Evolutionary conservation across 2,797 vertebrate species (phyloP).

Genomic region (Spea hammondii): DNA sequence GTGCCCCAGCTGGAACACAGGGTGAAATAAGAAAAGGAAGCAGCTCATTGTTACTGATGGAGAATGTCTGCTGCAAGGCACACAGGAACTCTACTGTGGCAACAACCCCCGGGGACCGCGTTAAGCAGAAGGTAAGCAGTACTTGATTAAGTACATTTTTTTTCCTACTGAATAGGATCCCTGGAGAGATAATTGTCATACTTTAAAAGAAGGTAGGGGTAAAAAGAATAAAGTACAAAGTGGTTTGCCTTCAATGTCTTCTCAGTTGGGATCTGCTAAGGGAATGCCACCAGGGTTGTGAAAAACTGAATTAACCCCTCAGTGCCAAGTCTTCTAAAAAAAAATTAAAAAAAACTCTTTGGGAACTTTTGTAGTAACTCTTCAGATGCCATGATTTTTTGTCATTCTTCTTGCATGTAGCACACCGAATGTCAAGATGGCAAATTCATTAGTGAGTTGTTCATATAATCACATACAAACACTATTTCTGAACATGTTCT

Average conservation of each 20-base stretch:
- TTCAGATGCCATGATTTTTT: too few relatives aligned
- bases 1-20: slow-evolving; percentile 30
- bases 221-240: slow-evolving; percentile 37
- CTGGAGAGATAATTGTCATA: slow-evolving; percentile 51
- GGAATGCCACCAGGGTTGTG: slow-evolving; percentile 28
- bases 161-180: slow-evolving; percentile 39
- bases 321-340: background rate
- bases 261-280: background rate
- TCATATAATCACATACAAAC: too few relatives aligned
- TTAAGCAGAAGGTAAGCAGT: slow-evolving; percentile 40
- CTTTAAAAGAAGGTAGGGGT: slow-evolving; percentile 32
- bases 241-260: slow-evolving; percentile 28
- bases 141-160: slow-evolving; percentile 46
- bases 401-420: too few relatives aligned
- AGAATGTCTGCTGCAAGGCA: slow-evolving; percentile 38
- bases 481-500: background rate
- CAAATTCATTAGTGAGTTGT: too few relatives aligned
- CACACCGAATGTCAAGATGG: too few relatives aligned
- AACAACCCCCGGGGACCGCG: slow-evolving; percentile 39
- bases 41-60: slow-evolving; percentile 38
- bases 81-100: slow-evolving; percentile 31
- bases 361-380: too few relatives aligned
- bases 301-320: slow-evolving; percentile 24
- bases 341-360: too few relatives aligned
- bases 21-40: slow-evolving; percentile 45